A percentile compares a stretch with the other conserved stretches of the same genome.
These are phyloP conservation scores for Rhynchomys soricoides DNA, from an alignment of 2,113 vertebrate genomes.

Conservation along the genomic window DNA sequence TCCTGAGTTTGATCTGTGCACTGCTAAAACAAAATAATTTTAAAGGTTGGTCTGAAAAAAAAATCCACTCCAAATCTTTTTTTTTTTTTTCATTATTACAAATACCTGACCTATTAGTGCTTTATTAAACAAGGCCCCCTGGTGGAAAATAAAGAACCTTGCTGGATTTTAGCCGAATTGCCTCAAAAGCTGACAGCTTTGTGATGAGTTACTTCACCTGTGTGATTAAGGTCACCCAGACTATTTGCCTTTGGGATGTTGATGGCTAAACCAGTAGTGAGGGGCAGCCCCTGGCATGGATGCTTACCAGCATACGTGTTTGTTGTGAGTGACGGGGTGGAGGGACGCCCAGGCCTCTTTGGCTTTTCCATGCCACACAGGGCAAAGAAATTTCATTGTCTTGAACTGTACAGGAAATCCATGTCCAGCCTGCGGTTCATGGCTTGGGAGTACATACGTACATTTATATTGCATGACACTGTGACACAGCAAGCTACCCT, in stretches of 20 bases:
- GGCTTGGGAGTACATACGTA: not conserved
- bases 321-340: too few species aligned
- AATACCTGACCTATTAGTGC: not conserved
- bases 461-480: not conserved
- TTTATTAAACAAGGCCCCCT: not conserved
- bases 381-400: not conserved
- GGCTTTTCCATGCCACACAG: not conserved
- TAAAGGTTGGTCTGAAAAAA: not conserved
- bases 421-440: not conserved
- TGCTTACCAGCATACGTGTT: rapidly evolving
- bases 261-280: not conserved
- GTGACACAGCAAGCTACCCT: not conserved
- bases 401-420: not conserved
- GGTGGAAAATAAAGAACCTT: not conserved
- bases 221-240: not conserved
- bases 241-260: not conserved
- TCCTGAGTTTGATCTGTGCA: not conserved
- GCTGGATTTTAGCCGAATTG: not conserved
- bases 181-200: not conserved
- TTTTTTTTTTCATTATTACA: not conserved
- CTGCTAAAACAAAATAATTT: not conserved
- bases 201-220: too few species aligned
- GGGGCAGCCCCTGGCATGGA: not conserved
- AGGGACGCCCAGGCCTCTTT: not conserved
- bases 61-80: not conserved